phyloP scores from a whole-genome alignment of 2,113 vertebrate genomes.

The Dolichallabes microphthalmus region DNA sequence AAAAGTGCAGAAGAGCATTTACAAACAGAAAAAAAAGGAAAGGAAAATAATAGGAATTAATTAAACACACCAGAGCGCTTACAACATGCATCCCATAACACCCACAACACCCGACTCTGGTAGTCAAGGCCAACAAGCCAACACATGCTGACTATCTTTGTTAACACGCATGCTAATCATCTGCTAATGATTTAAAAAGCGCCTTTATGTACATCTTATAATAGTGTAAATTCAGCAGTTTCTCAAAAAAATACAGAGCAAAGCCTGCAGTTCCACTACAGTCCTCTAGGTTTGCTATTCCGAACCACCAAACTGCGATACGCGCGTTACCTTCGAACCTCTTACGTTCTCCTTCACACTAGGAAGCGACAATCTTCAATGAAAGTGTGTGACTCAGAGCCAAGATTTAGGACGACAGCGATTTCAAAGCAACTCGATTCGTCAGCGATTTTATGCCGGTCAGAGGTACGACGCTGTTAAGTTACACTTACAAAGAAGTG shows the following conservation, averaged over 20 bases:
- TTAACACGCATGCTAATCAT: background rate
- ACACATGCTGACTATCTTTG: background rate
- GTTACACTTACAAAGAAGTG: background rate
- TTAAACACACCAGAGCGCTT: background rate
- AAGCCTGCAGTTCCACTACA: background rate
- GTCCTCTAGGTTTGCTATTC: background rate
- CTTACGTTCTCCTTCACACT: background rate
- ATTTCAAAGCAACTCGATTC: background rate
- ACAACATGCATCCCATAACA: background rate
- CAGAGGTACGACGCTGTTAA: background rate
- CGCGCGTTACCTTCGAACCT: background rate
- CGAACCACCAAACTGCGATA: background rate
- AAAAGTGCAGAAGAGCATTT: conserved; percentile 26
- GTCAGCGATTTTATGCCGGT: too few relatives aligned
- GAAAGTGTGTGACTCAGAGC: too few relatives aligned
- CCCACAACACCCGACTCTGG: background rate
- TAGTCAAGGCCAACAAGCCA: background rate
- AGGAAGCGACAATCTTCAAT: background rate
- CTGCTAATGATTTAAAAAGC: background rate
- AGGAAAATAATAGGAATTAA: background rate
- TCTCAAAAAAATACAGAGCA: background rate
- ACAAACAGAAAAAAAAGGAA: background rate
- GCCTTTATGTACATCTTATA: background rate
- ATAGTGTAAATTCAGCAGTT: background rate
- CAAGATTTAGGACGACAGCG: background rate